phyloP scores from a whole-genome alignment of 2,113 vertebrate species.

The Colius striatus region DNA sequence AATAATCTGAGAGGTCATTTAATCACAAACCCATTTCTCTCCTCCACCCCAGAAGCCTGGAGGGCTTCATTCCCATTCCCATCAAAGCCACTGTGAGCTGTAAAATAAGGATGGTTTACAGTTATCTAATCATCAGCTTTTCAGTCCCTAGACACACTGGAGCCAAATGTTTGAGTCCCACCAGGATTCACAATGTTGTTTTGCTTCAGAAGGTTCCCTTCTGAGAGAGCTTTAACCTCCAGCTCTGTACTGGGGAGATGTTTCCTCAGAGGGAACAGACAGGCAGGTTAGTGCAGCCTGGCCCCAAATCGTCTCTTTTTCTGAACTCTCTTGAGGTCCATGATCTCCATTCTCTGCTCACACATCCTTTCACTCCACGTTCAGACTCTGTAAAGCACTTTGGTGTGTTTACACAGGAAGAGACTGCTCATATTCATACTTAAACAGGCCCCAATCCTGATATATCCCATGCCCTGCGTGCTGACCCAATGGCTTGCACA shows the following conservation, averaged over 20 bases:
- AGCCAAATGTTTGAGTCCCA: conserved; percentile 23
- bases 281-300: not conserved
- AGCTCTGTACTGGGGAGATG: not conserved
- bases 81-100: not conserved
- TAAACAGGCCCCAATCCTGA: not conserved
- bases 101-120: not conserved
- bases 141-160: not conserved
- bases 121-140: conserved; percentile 59
- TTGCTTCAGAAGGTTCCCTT: not conserved
- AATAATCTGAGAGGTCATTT: not conserved
- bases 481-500: not conserved
- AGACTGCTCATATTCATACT: not conserved
- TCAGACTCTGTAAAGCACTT: not conserved
- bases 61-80: not conserved
- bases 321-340: not conserved
- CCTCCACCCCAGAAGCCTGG: not conserved
- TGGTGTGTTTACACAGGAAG: rapidly evolving
- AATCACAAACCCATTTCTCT: not conserved
- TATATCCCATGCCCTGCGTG: not conserved
- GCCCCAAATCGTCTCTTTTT: not conserved
- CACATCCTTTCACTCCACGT: not conserved
- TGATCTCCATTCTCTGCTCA: not conserved
- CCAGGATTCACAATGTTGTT: not conserved
- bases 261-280: not conserved
- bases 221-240: not conserved